These are phyloP conservation scores for Heliconius congener DNA, from an alignment of 1,140 invertebrate genomes.

Conservation along the genomic window DNA sequence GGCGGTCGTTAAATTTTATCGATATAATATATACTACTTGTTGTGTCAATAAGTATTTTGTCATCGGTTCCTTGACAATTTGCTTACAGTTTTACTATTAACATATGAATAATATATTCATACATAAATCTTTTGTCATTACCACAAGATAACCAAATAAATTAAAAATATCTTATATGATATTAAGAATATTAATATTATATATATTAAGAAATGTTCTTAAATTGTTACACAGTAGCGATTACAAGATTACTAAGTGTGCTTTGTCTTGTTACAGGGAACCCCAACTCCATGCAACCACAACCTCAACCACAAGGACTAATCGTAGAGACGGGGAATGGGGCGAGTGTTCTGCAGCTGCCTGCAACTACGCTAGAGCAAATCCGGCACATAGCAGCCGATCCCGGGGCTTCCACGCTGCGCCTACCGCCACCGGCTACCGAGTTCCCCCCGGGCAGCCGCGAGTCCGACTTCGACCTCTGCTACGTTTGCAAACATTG, in stretches of 20 bases:
- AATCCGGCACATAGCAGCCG: slow-evolving; percentile 84
- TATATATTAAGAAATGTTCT: background rate
- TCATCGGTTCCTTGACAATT: background rate
- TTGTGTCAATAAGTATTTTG: background rate
- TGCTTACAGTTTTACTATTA: background rate
- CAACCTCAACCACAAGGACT: slow-evolving; percentile 76
- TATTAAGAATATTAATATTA: too few relatives aligned
- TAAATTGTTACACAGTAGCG: background rate
- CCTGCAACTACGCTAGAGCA: slow-evolving; percentile 85
- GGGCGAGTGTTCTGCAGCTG: slow-evolving; percentile 84
- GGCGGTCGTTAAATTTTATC: slow-evolving; percentile 18
- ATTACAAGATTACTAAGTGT: background rate
- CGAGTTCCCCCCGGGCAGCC: slow-evolving; percentile 66
- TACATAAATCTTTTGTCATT: background rate
- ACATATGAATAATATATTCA: background rate
- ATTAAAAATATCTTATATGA: background rate
- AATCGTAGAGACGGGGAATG: slow-evolving; percentile 81
- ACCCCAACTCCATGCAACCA: slow-evolving; percentile 53
- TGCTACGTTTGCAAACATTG: slow-evolving; percentile 94
- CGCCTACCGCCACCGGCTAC: slow-evolving; percentile 82
- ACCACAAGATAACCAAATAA: background rate
- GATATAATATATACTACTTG: background rate
- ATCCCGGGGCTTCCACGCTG: slow-evolving; percentile 85
- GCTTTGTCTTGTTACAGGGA: slow-evolving; percentile 64
- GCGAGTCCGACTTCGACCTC: slow-evolving; percentile 88